phyloP scores from a whole-genome alignment of 2,797 vertebrate species.

The Natrix natrix region DNA sequence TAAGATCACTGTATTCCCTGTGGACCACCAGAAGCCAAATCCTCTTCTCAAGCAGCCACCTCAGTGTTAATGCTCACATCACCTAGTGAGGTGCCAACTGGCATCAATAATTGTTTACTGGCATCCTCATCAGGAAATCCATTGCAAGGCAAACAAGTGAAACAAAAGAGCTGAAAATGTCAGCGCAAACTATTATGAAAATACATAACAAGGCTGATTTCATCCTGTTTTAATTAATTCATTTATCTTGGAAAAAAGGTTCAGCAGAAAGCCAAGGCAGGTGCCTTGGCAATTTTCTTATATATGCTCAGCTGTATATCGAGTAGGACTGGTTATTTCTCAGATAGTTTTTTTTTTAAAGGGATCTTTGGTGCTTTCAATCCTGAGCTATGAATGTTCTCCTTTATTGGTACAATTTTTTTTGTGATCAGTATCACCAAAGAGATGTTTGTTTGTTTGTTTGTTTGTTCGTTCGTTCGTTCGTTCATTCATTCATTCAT shows the following conservation, averaged over 20 bases:
- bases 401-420: too few species aligned
- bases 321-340: not conserved
- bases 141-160: not conserved
- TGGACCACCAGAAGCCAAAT: not conserved
- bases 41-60: rapidly evolving
- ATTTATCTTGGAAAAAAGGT: rapidly evolving
- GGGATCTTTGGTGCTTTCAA: too few species aligned
- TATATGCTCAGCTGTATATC: not conserved
- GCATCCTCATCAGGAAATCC: not conserved
- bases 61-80: not conserved
- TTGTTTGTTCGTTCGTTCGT: too few species aligned
- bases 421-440: not conserved
- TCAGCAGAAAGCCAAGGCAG: not conserved
- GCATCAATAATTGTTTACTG: not conserved
- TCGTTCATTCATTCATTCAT: too few species aligned
- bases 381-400: too few species aligned
- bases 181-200: not conserved
- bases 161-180: not conserved
- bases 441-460: not conserved
- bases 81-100: not conserved
- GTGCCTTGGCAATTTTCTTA: not conserved
- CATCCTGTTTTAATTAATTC: not conserved
- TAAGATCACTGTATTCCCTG: not conserved
- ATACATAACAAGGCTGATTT: not conserved
- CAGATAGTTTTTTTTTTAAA: not conserved